Evolutionary conservation across 2,888 invertebrate species (phyloP).

Genomic region (Dysmachus trigonus): DNA sequence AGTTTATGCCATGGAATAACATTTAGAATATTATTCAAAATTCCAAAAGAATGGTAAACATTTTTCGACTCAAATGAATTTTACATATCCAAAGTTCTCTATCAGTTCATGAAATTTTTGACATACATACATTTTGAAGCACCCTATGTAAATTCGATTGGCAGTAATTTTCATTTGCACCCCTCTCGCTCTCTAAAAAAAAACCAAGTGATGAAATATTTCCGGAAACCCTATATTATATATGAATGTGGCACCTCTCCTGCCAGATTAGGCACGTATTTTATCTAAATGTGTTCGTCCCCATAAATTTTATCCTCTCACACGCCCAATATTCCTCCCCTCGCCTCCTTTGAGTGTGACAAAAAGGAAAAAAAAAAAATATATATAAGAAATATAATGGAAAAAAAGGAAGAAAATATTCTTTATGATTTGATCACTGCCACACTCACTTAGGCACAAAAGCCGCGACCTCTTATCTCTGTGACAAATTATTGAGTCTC

Average conservation of each 20-base stretch:
- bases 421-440: constrained; percentile 20
- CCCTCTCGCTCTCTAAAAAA: background rate
- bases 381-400: no score
- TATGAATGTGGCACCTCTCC: background rate
- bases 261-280: background rate
- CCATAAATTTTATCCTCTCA: background rate
- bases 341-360: background rate
- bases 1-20: no score
- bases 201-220: background rate
- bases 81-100: no score
- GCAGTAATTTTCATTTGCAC: background rate
- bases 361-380: background rate
- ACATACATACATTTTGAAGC: no score
- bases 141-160: background rate
- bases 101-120: background rate
- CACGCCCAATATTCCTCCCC: background rate
- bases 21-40: no score
- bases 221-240: background rate
- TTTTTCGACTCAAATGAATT: no score
- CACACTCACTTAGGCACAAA: constrained; percentile 23
- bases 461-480: constrained; percentile 2
- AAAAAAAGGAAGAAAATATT: background rate
- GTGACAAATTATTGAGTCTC: constrained; percentile 24
- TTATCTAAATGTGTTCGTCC: background rate
- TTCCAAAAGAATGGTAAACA: no score